These are phyloP conservation scores for Timema cristinae DNA, from an alignment of 2,888 invertebrate species.

Conservation along the genomic window DNA sequence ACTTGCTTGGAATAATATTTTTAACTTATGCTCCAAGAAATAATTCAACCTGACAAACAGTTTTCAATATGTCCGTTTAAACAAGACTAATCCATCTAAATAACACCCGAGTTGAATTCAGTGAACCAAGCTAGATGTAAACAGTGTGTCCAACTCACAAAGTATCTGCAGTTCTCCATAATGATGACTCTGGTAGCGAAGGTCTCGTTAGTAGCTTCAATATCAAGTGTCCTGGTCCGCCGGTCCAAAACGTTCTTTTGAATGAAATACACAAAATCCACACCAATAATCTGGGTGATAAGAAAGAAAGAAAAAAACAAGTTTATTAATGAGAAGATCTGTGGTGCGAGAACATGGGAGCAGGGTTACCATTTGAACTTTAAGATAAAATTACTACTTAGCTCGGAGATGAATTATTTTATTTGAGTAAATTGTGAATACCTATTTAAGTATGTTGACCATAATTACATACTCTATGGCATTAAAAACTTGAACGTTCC, in stretches of 20 bases:
- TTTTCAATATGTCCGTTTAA: no score
- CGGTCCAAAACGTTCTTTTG: slow-evolving; percentile 86
- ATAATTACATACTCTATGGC: no score
- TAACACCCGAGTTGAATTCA: no score
- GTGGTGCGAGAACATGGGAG: neutral
- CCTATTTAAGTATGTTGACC: no score
- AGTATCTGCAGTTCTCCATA: slow-evolving; percentile 82
- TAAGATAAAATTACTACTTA: neutral
- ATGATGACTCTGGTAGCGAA: slow-evolving; percentile 80
- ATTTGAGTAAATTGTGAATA: no score
- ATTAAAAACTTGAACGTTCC: no score
- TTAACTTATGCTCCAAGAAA: no score
- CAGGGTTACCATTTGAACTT: neutral
- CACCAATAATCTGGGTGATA: slow-evolving; percentile 77
- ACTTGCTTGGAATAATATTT: no score
- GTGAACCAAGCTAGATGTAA: neutral
- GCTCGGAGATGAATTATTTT: neutral
- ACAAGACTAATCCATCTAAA: no score
- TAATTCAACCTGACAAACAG: no score
- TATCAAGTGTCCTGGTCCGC: slow-evolving; percentile 71
- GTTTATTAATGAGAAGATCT: neutral
- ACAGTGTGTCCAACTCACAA: slow-evolving; percentile 56
- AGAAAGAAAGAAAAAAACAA: slow-evolving; percentile 34
- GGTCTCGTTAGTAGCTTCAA: slow-evolving; percentile 90
- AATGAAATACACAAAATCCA: slow-evolving; percentile 84